These are phyloP conservation scores for Thunnus albacares DNA, from an alignment of 2,797 vertebrate species.

Conservation along the genomic window DNA sequence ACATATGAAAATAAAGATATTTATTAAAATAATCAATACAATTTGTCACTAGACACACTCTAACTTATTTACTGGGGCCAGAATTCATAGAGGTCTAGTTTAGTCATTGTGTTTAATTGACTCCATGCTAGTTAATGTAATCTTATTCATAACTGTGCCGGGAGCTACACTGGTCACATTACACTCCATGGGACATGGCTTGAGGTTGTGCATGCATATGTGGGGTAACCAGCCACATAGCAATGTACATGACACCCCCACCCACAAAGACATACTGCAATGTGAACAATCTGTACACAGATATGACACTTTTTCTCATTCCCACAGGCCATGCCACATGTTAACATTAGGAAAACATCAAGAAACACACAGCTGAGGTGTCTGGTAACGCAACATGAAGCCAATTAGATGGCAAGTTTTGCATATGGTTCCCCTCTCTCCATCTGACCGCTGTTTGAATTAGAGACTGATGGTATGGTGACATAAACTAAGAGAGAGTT, in stretches of 20 bases:
- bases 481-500: background rate
- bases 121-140: constrained; percentile 39
- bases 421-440: constrained; percentile 27
- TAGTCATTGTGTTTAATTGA: constrained; percentile 51
- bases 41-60: too few species aligned
- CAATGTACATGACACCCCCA: constrained; percentile 22
- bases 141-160: constrained; percentile 35
- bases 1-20: too few species aligned
- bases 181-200: constrained; percentile 16
- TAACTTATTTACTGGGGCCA: too few species aligned
- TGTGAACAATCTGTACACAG: constrained; percentile 33
- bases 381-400: constrained; percentile 34
- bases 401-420: constrained; percentile 53
- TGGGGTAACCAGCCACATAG: constrained; percentile 1
- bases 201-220: background rate
- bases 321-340: constrained; percentile 38
- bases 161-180: constrained; percentile 32
- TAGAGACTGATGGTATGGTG: background rate
- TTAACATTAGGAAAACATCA: constrained; percentile 20
- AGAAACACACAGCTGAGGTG: constrained; percentile 36
- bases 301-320: constrained; percentile 2
- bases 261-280: constrained; percentile 4
- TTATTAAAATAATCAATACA: too few species aligned
- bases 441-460: constrained; percentile 26
- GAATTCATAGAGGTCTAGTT: constrained; percentile 48